These are phyloP conservation scores for Actinia equina DNA, from an alignment of 64 coral and sea anemone genomes.

Conservation along the genomic window DNA sequence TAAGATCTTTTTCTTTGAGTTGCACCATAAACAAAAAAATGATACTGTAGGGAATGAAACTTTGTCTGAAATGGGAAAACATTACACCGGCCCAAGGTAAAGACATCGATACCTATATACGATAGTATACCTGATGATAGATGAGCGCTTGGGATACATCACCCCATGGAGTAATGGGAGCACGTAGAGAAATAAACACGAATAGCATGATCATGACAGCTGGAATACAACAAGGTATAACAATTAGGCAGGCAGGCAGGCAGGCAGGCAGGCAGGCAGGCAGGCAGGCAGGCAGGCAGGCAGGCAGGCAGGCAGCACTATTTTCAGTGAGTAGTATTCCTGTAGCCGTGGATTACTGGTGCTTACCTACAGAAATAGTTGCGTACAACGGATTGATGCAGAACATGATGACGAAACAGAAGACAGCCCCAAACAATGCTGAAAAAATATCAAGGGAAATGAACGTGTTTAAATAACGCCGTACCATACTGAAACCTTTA, in stretches of 20 bases:
- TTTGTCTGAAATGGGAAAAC: neutral
- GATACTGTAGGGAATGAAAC: too few species aligned
- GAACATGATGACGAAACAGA: slow-evolving; percentile 78
- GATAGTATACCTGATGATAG: slow-evolving; percentile 77
- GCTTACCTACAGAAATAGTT: slow-evolving; percentile 59
- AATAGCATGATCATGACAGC: slow-evolving; percentile 93
- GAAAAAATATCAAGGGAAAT: slow-evolving; percentile 14
- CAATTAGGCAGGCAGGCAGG: too few species aligned
- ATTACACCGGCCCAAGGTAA: neutral
- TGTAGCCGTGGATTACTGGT: neutral
- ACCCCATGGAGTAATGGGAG: slow-evolving; percentile 91
- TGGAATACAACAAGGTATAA: neutral
- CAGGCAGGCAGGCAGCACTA: too few species aligned
- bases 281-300: too few species aligned
- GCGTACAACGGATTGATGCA: slow-evolving; percentile 46
- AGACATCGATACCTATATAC: neutral
- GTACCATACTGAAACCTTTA: too few species aligned
- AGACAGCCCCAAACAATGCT: slow-evolving; percentile 56
- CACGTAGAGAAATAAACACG: slow-evolving; percentile 83
- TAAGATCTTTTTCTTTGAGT: too few species aligned
- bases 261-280: too few species aligned
- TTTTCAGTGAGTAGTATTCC: too few species aligned
- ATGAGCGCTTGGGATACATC: slow-evolving; percentile 97
- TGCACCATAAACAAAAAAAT: too few species aligned
- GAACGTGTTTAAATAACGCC: neutral